Conservation (phyloP, 2,797 vertebrate species). For the Brotula barbata region DNA sequence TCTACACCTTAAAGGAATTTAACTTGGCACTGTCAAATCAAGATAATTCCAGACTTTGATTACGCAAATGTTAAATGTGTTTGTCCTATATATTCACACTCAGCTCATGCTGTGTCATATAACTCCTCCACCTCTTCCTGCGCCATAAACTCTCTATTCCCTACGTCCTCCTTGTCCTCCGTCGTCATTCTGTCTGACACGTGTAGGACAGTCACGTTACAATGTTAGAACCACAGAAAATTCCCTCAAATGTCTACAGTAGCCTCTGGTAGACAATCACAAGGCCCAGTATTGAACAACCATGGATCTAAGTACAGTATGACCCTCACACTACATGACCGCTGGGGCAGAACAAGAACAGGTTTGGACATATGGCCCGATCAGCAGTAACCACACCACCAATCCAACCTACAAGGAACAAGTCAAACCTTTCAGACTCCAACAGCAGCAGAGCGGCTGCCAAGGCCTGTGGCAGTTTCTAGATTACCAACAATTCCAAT, state of each 20-base stretch:
- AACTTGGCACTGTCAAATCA: no score
- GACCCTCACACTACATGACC: background rate
- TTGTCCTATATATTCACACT: no score
- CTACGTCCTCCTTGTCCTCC: no score
- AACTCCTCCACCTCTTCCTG: no score
- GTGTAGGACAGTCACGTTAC: background rate
- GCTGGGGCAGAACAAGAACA: constrained; percentile 4
- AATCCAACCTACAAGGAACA: constrained; percentile 18
- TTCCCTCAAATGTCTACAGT: constrained; percentile 1
- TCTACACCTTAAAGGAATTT: no score
- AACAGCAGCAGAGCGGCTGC: background rate
- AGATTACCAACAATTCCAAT: constrained; percentile 18
- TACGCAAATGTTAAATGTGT: no score
- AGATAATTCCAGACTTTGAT: no score
- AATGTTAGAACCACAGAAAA: background rate
- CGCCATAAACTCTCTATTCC: no score
- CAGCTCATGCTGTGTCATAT: no score
- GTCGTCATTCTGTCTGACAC: background rate
- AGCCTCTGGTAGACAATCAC: constrained; percentile 14
- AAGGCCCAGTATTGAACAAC: constrained; percentile 1
- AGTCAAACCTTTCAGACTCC: constrained; percentile 22
- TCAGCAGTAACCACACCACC: constrained; percentile 23
- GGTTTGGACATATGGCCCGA: constrained; percentile 2
- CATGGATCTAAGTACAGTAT: constrained; percentile 5
- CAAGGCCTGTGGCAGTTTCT: background rate